Percentiles rank a stretch among this genome's conserved stretches.
These are phyloP conservation scores for Chitala chitala DNA, from an alignment of 2,113 vertebrate species.

Conservation along the genomic window DNA sequence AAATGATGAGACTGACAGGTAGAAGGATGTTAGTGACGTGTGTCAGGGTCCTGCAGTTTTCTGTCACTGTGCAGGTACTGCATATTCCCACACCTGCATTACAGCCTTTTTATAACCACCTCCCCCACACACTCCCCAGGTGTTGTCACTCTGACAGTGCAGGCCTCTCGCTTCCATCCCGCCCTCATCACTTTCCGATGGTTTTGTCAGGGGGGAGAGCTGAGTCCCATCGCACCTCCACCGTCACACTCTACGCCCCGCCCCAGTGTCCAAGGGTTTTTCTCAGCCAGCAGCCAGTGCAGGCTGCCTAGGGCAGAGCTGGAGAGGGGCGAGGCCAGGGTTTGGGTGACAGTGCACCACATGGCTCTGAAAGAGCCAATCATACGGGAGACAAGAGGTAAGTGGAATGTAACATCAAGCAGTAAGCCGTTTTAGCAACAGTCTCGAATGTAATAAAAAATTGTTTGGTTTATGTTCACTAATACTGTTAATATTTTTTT, in stretches of 20 bases:
- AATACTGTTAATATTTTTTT: neutral
- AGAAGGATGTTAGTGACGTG: neutral
- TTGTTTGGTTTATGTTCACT: neutral
- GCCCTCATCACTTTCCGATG: constrained; percentile 69
- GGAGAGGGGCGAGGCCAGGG: constrained; percentile 57
- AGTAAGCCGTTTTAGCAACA: neutral
- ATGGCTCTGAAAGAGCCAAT: constrained; percentile 60
- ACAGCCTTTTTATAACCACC: neutral
- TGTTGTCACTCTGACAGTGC: constrained; percentile 54
- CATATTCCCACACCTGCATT: no score
- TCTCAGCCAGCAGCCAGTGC: constrained; percentile 64
- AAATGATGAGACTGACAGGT: neutral
- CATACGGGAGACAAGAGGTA: constrained; percentile 60
- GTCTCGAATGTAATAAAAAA: neutral
- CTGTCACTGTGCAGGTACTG: neutral
- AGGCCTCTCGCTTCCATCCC: constrained; percentile 60
- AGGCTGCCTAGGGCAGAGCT: constrained; percentile 56
- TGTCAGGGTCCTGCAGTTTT: neutral
- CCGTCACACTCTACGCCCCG: constrained; percentile 56
- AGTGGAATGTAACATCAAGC: constrained; percentile 2
- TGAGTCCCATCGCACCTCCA: constrained; percentile 57
- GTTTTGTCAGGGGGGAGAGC: constrained; percentile 68
- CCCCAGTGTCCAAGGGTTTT: constrained; percentile 59
- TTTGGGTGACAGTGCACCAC: constrained; percentile 68
- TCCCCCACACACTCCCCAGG: constrained; percentile 40